Evolutionary conservation across 2,888 invertebrate species (phyloP).

Genomic region (Pycnomerus fuliginosus): DNA sequence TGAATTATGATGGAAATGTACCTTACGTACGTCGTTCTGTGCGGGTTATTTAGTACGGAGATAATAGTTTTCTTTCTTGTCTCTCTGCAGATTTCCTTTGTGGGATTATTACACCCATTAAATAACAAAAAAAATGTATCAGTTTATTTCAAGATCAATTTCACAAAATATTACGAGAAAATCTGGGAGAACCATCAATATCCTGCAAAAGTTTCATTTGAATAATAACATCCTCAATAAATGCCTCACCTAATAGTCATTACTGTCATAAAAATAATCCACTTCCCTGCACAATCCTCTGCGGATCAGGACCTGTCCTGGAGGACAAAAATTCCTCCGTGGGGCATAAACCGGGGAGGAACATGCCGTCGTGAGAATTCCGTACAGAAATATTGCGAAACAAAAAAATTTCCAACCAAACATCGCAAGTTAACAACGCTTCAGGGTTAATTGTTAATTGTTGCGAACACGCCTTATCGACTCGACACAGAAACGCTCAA

Average conservation of each 20-base stretch:
- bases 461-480: conserved; percentile 23
- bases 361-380: conserved; percentile 2
- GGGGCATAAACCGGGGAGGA: conserved; percentile 8
- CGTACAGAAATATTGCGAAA: conserved; percentile 1
- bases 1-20: conserved; percentile 46
- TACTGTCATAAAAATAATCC: conserved; percentile 16
- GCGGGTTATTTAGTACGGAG: conserved; percentile 19
- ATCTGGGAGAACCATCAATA: conserved; percentile 1
- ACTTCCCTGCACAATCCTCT: conserved; percentile 14
- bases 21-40: conserved; percentile 16
- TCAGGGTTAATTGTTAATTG: conserved; percentile 6
- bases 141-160: conserved; percentile 10
- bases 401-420: conserved; percentile 2
- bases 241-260: conserved; percentile 15
- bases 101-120: conserved; percentile 14
- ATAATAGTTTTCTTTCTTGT: conserved; percentile 20
- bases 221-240: conserved; percentile 3
- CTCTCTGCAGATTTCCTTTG: conserved; percentile 9
- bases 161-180: conserved; percentile 1
- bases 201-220: conserved; percentile 6
- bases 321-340: conserved; percentile 12
- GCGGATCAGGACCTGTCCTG: conserved; percentile 14
- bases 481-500: conserved; percentile 25
- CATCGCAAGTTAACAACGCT: neutral
- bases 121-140: conserved; percentile 8